Conservation (phyloP, 2,113 vertebrate genomes). For the Cyprinodon tularosa region DNA sequence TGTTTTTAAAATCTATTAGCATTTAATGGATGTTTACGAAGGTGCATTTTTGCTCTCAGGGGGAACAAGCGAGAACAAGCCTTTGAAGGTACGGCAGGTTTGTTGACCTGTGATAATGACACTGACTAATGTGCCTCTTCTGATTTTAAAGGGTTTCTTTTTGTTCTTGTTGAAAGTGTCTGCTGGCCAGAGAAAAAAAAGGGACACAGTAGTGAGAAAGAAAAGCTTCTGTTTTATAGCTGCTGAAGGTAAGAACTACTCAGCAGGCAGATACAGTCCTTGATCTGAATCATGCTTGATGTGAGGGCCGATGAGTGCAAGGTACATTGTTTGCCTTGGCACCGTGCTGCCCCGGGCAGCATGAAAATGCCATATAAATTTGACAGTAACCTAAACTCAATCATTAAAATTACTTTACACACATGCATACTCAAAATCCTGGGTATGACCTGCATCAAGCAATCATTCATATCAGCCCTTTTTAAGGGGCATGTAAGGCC, state of each 20-base stretch:
- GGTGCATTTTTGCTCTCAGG: constrained; percentile 1
- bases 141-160: constrained; percentile 27
- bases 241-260: constrained; percentile 4
- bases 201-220: not conserved
- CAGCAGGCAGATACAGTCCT: not conserved
- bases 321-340: constrained; percentile 16
- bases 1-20: not conserved
- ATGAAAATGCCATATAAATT: constrained; percentile 33
- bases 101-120: constrained; percentile 24
- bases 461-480: not conserved
- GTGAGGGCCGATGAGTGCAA: not conserved
- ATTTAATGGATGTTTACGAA: constrained; percentile 20
- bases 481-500: not conserved
- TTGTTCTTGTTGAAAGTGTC: constrained; percentile 1
- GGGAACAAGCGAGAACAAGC: constrained; percentile 11
- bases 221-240: not conserved
- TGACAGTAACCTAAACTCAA: constrained; percentile 11
- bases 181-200: not conserved
- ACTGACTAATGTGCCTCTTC: constrained; percentile 14
- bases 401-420: constrained; percentile 12
- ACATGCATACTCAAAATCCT: not conserved
- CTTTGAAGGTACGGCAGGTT: constrained; percentile 10
- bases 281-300: constrained; percentile 3
- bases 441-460: not conserved
- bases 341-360: constrained; percentile 8